Base-by-base conservation (phyloP, 2,888 invertebrate species). In the Hypselothyrea guttata region DNA sequence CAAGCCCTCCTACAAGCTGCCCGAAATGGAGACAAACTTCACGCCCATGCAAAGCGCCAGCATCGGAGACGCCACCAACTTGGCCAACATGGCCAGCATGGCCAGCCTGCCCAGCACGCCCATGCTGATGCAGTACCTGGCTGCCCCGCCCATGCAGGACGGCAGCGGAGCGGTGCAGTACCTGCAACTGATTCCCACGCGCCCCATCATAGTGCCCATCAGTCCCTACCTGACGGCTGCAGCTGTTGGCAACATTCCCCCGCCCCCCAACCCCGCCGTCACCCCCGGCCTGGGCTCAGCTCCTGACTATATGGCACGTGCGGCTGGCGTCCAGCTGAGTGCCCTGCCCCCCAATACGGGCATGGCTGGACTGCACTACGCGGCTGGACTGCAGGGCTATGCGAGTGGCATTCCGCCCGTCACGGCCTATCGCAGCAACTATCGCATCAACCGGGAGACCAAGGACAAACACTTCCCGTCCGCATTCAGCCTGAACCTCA, bases 41-140 rank as follows among this genome's bases (percentile, higher is more conserved):
- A 84, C 84, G 30, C 89, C 89, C n/a, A 86, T 89, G 54, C 87
- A 87, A 28, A 70, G 54, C 13, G 45, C 38, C 11, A 56, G 56
- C 34, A 45, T 53, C 1, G 55, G 34, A 1, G 33, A 46, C 9
- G 27, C 8, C 30, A 57, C 55, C 53, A 52, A 56, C 41, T 46
- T 16, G 34, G 22, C 9, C 2, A 72, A 73, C 12, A 60, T 65
- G 0, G 51, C 61, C 9, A 68, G 55, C 30, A 37, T 81, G 7
- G 42, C 72, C 47, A 66, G 34, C 4, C 34, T 77, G 47, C 70
- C 77, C 44, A 63, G 84, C 11, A 87, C 88, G 2, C 89, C 90
- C 0, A 84, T 90, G 45, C 55, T 90, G 40, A 89, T 90, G 89
- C 90, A 90, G 48, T 90, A 90, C 57, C 53, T 90, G 31, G 88